Conservation (phyloP, 2,113 vertebrate species). For the Calidris pugnax region DNA sequence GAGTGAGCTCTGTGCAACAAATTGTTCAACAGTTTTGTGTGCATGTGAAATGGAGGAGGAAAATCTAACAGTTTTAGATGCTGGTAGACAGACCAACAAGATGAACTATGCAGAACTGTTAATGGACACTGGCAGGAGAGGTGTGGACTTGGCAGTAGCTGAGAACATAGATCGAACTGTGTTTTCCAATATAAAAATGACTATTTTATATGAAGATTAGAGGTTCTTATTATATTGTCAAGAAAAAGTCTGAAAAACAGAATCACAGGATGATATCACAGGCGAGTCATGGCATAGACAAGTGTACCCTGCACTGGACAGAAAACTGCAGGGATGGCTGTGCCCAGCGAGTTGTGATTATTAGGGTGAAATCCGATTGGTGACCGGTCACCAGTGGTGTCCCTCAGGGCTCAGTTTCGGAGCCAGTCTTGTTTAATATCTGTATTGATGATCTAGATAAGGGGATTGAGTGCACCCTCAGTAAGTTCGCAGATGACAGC, state of each 20-base stretch:
- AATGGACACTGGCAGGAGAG: background rate
- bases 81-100: background rate
- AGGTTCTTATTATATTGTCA: background rate
- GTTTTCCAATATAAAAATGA: background rate
- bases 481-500: no score
- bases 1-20: background rate
- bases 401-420: no score
- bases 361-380: no score
- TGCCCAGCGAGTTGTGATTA: no score
- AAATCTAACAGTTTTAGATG: background rate
- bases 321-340: no score
- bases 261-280: background rate
- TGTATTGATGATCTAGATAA: no score
- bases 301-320: no score
- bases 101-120: background rate
- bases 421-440: no score
- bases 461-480: no score
- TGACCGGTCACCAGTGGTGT: no score
- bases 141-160: background rate
- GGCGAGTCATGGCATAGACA: no score
- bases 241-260: constrained; percentile 15
- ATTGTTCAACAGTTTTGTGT: background rate
- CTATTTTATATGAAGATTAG: background rate
- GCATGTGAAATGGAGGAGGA: background rate
- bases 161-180: background rate